Evolutionary conservation across 2,113 vertebrate genomes (phyloP).

Genomic region (Thinocorus orbignyianus): DNA sequence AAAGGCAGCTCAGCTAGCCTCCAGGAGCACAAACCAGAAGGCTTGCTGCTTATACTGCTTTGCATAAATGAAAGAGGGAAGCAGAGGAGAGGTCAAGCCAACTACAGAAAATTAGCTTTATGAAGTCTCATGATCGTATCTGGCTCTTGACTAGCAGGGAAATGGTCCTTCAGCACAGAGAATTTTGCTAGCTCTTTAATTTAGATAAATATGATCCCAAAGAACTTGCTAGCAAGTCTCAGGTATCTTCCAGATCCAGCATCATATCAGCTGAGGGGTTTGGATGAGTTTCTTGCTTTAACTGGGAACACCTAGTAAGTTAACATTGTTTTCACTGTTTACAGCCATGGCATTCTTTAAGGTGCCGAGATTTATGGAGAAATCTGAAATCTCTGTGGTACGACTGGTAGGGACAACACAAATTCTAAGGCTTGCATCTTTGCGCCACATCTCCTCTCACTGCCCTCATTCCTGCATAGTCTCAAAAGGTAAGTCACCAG

Average conservation of each 20-base stretch:
- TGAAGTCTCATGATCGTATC: neutral
- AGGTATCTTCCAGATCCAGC: neutral
- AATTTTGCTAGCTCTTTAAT: neutral
- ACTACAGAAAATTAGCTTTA: neutral
- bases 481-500: neutral
- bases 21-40: neutral
- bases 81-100: neutral
- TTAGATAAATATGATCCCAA: neutral
- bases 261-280: neutral
- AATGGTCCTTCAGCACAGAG: neutral
- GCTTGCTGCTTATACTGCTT: neutral
- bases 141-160: neutral
- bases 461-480: neutral
- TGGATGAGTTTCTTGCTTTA: neutral
- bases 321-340: neutral
- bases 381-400: neutral
- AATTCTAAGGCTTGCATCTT: neutral
- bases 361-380: neutral
- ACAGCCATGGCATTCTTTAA: neutral
- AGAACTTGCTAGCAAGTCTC: neutral
- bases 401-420: neutral
- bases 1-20: neutral
- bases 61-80: neutral
- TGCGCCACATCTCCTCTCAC: neutral
- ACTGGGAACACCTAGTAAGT: neutral